Base-by-base conservation (phyloP, 2,888 invertebrate genomes). In the Colostygia pectinataria region DNA sequence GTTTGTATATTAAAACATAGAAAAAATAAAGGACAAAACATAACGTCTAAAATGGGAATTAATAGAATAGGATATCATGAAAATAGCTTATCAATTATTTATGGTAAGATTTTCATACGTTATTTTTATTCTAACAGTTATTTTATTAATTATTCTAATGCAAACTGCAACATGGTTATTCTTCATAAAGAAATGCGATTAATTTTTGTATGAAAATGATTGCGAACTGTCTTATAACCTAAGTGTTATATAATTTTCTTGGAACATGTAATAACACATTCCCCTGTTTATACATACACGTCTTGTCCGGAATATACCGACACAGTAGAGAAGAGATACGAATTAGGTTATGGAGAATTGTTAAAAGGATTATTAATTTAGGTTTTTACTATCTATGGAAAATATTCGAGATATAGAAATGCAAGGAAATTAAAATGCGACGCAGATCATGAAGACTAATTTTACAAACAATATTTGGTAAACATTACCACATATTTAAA, bases 281-380 rank as follows among this genome's bases (percentile, higher is more conserved):
- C 61, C n/a, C n/a, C n/a, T n/a, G n/a, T 54, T 58, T 59, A 60
- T 37, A 31, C 28, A 34, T 25, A 28, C 20, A 34, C 24, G 31
- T 10, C 25, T 12, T 13, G n/a, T 20, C 15, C 31, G 32, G 29
- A 62, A 60, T 63, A 61, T 45, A 67, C 80, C 79, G 79, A 80
- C 77, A 80, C 68, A 74, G 80, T 79, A 77, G 80, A 77, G 72
- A 69, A 72, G 64, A 66, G 48, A 60, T 68, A 71, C n/a, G 65
- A 57, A 67, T 61, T 63, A 65, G 61, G 42, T 63, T 65, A 55
- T 49, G 45, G 37, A 43, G 45, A 27, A 51, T 49, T 51, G 44
- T 55, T 49, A 36, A 38, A 36, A 54, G 53, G 53, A 55, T 53
- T 49, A 45, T 55, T 59, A 63, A 52, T 39, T n/a, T 49, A 48